Evolutionary conservation across 1,140 invertebrate genomes (phyloP).

Genomic region (Ostrea denselamellosa): DNA sequence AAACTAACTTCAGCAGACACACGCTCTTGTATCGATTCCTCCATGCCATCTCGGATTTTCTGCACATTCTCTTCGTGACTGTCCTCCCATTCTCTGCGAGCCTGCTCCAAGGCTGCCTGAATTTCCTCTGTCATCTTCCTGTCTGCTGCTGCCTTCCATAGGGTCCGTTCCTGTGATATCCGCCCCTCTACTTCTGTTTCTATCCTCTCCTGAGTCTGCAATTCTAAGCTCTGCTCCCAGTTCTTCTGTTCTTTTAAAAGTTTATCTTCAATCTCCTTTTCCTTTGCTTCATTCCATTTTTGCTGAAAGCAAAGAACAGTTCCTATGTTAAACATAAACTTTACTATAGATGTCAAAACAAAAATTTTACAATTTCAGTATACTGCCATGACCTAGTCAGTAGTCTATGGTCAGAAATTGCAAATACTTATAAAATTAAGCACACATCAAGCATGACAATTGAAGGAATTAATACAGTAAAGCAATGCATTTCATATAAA

Average conservation of each 20-base stretch:
- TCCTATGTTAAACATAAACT: not conserved
- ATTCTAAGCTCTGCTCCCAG: constrained; percentile 28
- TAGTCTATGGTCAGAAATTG: not conserved
- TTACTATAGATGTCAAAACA: not conserved
- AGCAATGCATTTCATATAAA: no score
- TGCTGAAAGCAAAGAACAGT: not conserved
- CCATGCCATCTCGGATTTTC: constrained; percentile 54
- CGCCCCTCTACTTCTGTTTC: constrained; percentile 47
- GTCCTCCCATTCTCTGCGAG: constrained; percentile 55
- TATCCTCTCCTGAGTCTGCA: constrained; percentile 8
- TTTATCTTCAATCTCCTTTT: constrained; percentile 38
- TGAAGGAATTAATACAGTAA: no score
- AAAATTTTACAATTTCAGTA: not conserved
- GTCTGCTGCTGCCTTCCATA: constrained; percentile 43
- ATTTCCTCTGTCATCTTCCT: constrained; percentile 47
- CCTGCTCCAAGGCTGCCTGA: constrained; percentile 53
- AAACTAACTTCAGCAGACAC: constrained; percentile 51
- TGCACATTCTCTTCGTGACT: constrained; percentile 51
- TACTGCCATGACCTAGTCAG: not conserved
- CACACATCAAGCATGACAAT: no score
- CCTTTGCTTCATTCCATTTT: constrained; percentile 45
- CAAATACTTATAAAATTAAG: no score
- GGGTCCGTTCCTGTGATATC: constrained; percentile 36
- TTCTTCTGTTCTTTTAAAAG: constrained; percentile 21
- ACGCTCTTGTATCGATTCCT: constrained; percentile 51